These are phyloP conservation scores for Prietella phreatophila DNA, from an alignment of 2,113 vertebrate species.

Conservation along the genomic window DNA sequence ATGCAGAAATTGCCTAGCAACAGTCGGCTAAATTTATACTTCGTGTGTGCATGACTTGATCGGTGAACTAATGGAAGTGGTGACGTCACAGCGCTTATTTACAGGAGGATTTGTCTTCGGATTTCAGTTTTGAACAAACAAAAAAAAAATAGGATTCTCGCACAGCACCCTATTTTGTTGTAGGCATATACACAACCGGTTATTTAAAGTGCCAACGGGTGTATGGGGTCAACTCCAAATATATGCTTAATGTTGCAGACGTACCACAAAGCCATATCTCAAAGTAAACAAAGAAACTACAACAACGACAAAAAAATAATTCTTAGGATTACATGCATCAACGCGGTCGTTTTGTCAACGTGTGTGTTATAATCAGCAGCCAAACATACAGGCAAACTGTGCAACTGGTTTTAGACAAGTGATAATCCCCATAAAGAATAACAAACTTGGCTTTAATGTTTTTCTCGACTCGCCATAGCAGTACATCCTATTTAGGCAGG, in stretches of 20 bases:
- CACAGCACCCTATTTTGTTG: neutral
- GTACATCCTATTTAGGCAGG: neutral
- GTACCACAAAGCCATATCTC: neutral
- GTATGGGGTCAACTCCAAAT: neutral
- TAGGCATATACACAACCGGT: neutral
- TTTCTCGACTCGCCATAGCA: neutral
- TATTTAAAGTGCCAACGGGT: slow-evolving; percentile 7
- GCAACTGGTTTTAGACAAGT: neutral
- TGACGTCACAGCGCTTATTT: slow-evolving; percentile 62
- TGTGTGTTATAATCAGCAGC: neutral
- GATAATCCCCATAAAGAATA: neutral
- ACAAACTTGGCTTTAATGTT: neutral
- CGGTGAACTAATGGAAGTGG: slow-evolving; percentile 60
- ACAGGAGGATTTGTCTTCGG: slow-evolving; percentile 40
- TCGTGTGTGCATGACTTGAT: slow-evolving; percentile 57
- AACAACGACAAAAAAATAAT: neutral
- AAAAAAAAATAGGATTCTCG: neutral
- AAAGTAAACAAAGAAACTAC: neutral
- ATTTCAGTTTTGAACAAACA: slow-evolving; percentile 21
- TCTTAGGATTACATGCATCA: neutral
- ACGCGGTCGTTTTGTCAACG: neutral
- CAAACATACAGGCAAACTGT: neutral
- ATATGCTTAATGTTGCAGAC: neutral
- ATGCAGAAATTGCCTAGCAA: slow-evolving; percentile 70
- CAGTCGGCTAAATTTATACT: slow-evolving; percentile 69